A percentile compares a stretch with the other conserved stretches of the same genome.
Evolutionary conservation across 2,797 vertebrate genomes (phyloP).

Genomic region (Lagodon rhomboides): DNA sequence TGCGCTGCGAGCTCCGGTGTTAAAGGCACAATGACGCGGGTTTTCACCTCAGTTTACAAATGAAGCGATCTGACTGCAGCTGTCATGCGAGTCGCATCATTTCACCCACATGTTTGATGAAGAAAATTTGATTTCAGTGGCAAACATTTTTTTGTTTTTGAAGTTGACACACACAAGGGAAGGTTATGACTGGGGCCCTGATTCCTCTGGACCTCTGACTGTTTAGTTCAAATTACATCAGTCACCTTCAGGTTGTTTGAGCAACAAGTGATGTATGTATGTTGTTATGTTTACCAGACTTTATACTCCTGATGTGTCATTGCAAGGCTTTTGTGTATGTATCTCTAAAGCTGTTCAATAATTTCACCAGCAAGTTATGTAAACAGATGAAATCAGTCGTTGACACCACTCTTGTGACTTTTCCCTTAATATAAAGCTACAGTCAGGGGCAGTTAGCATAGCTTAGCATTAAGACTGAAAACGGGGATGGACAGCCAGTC

Average conservation of each 20-base stretch:
- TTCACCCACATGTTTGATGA: too few relatives aligned
- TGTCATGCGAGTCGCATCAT: background rate
- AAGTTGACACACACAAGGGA: too few relatives aligned
- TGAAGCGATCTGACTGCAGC: background rate
- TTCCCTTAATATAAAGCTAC: background rate
- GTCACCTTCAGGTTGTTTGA: background rate
- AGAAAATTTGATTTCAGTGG: background rate
- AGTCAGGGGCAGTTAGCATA: background rate
- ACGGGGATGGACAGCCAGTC: too few relatives aligned
- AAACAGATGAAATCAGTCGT: background rate
- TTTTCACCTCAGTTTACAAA: slow-evolving; percentile 9
- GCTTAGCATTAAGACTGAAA: background rate
- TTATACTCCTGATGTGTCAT: too few relatives aligned
- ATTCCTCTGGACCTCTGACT: too few relatives aligned
- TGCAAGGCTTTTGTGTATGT: background rate
- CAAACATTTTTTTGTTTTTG: background rate
- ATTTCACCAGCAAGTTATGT: background rate
- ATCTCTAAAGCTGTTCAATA: background rate
- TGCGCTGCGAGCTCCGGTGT: slow-evolving; percentile 48
- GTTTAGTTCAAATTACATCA: background rate
- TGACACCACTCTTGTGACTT: background rate
- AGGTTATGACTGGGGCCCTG: too few relatives aligned
- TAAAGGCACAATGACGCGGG: slow-evolving; percentile 64
- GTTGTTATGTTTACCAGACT: too few relatives aligned
- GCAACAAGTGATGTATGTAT: background rate